Conservation (phyloP, 2,797 vertebrate species). For the Antrozous pallidus region DNA sequence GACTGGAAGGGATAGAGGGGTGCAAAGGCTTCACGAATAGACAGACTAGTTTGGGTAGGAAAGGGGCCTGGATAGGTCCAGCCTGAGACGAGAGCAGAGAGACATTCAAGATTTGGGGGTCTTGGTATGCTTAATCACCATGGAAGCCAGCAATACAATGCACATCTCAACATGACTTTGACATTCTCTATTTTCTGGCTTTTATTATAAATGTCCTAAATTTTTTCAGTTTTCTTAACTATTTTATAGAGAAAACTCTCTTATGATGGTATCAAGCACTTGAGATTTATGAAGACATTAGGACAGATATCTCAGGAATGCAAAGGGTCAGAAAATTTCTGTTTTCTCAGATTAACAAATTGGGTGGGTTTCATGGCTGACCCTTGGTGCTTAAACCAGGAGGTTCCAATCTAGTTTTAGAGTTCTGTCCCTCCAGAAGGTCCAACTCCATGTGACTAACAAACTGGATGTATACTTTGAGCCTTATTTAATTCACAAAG, state of each 20-base stretch:
- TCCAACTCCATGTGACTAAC: slow-evolving; percentile 45
- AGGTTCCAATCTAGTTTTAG: slow-evolving; percentile 44
- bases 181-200: slow-evolving; percentile 22
- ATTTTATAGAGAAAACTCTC: slow-evolving; percentile 41
- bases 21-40: slow-evolving; percentile 3
- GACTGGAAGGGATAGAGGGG: not conserved
- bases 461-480: slow-evolving; percentile 60
- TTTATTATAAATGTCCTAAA: slow-evolving; percentile 46
- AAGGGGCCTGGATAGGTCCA: not conserved
- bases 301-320: slow-evolving; percentile 51
- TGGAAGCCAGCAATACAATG: slow-evolving; percentile 25
- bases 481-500: slow-evolving; percentile 67
- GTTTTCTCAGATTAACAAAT: slow-evolving; percentile 47
- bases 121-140: not conserved
- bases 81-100: slow-evolving; percentile 36
- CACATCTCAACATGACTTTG: slow-evolving; percentile 27
- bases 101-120: slow-evolving; percentile 23
- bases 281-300: slow-evolving; percentile 55
- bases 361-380: slow-evolving; percentile 22
- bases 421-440: slow-evolving; percentile 50
- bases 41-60: not conserved
- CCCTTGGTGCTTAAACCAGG: slow-evolving; percentile 67
- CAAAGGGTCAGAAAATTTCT: slow-evolving; percentile 52
- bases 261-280: slow-evolving; percentile 6
- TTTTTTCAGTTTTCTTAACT: slow-evolving; percentile 36